Percentiles rank a stretch among this genome's conserved stretches.
These are phyloP conservation scores for Drosophila pseudoananassae DNA, from an alignment of 1,140 invertebrate genomes.

Conservation along the genomic window DNA sequence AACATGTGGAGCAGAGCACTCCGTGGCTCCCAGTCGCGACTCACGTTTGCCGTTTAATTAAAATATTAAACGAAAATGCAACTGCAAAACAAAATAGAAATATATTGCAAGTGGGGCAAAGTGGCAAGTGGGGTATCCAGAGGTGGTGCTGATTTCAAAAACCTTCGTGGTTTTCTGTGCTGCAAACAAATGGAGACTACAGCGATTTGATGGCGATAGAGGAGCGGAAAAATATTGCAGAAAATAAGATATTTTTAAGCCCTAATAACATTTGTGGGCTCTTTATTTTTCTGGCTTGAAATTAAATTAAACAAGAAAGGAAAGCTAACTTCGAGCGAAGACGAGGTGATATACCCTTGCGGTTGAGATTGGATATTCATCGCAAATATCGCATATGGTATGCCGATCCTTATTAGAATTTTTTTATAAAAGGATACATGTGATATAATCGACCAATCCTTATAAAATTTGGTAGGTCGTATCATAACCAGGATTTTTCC, in stretches of 20 bases:
- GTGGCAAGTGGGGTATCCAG: not conserved
- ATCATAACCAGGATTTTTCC: too few species aligned
- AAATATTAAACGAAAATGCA: slow-evolving; percentile 81
- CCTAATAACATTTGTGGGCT: not conserved
- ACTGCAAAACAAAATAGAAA: slow-evolving; percentile 50
- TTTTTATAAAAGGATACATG: too few species aligned
- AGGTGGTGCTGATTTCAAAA: too few species aligned
- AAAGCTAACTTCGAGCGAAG: too few species aligned
- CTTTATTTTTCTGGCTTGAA: not conserved
- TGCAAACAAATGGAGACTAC: slow-evolving; percentile 26
- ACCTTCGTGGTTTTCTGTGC: slow-evolving; percentile 8
- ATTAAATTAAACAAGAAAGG: too few species aligned
- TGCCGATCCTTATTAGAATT: too few species aligned
- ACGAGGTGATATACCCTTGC: too few species aligned
- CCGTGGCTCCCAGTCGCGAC: slow-evolving; percentile 46
- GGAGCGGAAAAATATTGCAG: not conserved
- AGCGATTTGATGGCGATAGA: slow-evolving; percentile 26
- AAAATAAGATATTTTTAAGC: not conserved
- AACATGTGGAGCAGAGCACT: slow-evolving; percentile 65
- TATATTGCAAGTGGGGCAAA: slow-evolving; percentile 20
- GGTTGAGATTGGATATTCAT: too few species aligned
- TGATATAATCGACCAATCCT: too few species aligned
- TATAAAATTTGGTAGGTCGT: too few species aligned
- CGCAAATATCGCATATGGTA: too few species aligned
- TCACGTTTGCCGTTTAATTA: slow-evolving; percentile 79